These are phyloP conservation scores for Spheniscus humboldti DNA, from an alignment of 2,797 vertebrate species.

Conservation along the genomic window DNA sequence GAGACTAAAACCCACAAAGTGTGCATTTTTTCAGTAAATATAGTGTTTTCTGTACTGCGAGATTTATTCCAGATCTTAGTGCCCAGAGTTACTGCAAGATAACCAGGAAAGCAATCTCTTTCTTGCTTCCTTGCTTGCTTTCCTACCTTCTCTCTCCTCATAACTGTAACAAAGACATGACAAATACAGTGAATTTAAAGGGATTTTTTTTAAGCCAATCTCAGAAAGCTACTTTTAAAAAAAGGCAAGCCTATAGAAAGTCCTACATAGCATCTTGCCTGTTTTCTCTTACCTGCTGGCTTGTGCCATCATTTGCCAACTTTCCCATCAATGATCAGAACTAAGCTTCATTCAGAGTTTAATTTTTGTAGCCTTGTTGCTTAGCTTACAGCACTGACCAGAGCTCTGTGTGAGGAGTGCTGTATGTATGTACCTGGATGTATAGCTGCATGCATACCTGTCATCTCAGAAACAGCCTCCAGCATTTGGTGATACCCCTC, in stretches of 20 bases:
- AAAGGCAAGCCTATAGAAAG: neutral
- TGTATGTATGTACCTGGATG: neutral
- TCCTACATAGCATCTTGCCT: neutral
- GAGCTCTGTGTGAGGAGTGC: neutral
- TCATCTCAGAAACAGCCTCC: neutral
- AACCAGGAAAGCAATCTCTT: neutral
- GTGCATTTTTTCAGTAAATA: neutral
- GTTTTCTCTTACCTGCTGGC: neutral
- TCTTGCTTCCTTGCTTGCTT: neutral
- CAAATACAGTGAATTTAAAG: neutral
- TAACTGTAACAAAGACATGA: neutral
- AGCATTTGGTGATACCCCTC: neutral
- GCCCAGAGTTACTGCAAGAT: neutral
- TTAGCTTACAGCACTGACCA: neutral
- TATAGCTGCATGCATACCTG: neutral
- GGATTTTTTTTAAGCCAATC: neutral
- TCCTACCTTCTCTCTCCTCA: neutral
- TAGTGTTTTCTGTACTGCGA: neutral
- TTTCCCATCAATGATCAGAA: neutral
- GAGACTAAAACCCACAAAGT: neutral
- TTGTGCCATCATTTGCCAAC: neutral
- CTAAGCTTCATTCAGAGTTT: neutral
- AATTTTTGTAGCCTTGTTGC: neutral
- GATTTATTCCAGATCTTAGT: neutral
- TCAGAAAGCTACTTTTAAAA: neutral